Percentiles rank a stretch among this genome's conserved stretches.
Evolutionary conservation across 2,888 invertebrate species (phyloP).

Genomic region (Cerastis leucographa): DNA sequence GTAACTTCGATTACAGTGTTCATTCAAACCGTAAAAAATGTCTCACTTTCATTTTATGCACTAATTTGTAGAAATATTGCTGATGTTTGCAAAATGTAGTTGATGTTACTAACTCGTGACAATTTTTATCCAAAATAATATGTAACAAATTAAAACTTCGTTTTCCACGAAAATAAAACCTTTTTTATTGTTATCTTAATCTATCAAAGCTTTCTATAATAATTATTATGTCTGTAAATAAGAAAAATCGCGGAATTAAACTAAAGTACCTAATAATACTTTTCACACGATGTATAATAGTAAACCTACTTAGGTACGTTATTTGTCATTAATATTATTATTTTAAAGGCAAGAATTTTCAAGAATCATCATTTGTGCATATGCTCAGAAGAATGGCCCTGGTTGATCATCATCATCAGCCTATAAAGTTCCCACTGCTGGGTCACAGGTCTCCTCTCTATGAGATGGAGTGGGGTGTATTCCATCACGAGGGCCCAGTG

Average conservation of each 20-base stretch:
- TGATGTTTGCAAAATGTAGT: background rate
- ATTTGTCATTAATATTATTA: background rate
- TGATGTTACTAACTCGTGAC: background rate
- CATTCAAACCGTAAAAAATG: background rate
- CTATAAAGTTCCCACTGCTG: no score
- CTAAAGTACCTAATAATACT: slow-evolving; percentile 3
- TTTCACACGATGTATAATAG: background rate
- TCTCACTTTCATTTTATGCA: background rate
- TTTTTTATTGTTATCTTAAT: background rate
- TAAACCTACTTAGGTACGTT: background rate
- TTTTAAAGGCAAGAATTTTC: background rate
- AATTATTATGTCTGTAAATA: background rate
- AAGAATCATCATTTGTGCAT: background rate
- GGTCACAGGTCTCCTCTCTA: no score
- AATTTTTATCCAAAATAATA: background rate
- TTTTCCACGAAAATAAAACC: background rate
- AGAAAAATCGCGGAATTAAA: background rate
- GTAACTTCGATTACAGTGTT: background rate
- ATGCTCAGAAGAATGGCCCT: slow-evolving; percentile 4
- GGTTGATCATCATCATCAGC: background rate
- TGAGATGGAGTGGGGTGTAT: no score
- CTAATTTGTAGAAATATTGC: background rate
- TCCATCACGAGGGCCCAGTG: no score
- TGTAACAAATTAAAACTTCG: background rate
- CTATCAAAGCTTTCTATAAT: slow-evolving; percentile 26